Evolutionary conservation across 2,888 invertebrate species (phyloP).

Genomic region (Oscheius onirici): DNA sequence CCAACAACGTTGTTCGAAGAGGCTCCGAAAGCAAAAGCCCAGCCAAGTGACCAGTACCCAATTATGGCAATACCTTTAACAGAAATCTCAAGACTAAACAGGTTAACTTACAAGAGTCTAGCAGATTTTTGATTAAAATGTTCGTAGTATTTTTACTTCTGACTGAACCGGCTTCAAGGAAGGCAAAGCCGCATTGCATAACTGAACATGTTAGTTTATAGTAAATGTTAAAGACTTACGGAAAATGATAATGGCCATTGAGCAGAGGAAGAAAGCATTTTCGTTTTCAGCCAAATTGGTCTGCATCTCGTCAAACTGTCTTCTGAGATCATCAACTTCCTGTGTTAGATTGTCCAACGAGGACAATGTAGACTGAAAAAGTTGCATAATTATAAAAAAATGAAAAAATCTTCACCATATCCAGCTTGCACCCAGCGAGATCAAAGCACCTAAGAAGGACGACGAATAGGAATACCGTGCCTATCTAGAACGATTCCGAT

Average conservation of each 20-base stretch:
- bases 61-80: conserved; percentile 71
- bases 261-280: conserved; percentile 67
- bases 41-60: conserved; percentile 75
- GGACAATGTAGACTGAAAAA: conserved; percentile 7
- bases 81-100: background rate
- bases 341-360: conserved; percentile 41
- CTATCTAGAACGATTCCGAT: conserved; percentile 28
- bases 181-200: conserved; percentile 76
- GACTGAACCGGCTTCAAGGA: conserved; percentile 75
- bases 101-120: conserved; percentile 74
- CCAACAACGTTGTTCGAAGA: conserved; percentile 68
- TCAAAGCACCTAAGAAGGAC: background rate
- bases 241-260: conserved; percentile 69
- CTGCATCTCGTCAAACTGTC: conserved; percentile 49
- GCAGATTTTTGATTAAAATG: conserved; percentile 75
- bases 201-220: conserved; percentile 62
- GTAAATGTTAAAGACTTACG: conserved; percentile 57
- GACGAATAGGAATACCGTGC: conserved; percentile 17
- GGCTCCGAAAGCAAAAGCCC: conserved; percentile 74
- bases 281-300: conserved; percentile 61
- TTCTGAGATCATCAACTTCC: conserved; percentile 43
- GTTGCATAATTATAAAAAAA: background rate
- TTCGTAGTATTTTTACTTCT: conserved; percentile 75
- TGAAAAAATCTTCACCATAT: background rate
- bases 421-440: background rate